Evolutionary conservation across 2,888 invertebrate species (phyloP).

Genomic region (Chrysolina oricalcia): DNA sequence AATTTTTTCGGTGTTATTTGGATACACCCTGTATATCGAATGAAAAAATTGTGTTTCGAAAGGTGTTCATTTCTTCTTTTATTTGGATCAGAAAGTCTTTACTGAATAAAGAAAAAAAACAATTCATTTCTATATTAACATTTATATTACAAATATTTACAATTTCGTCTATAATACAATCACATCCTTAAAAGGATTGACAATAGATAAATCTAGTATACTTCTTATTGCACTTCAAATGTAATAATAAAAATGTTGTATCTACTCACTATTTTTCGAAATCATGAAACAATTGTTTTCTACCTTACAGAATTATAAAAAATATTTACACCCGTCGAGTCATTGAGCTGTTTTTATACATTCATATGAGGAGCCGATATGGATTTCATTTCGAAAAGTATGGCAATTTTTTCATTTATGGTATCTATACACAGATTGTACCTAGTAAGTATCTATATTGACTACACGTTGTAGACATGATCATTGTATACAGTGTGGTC

Average conservation of each 20-base stretch:
- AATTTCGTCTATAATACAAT: slow-evolving; percentile 35
- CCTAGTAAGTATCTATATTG: too few species aligned
- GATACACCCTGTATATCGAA: too few species aligned
- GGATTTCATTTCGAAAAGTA: neutral
- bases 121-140: slow-evolving; percentile 38
- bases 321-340: neutral
- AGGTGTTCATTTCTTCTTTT: too few species aligned
- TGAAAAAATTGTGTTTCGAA: too few species aligned
- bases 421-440: too few species aligned
- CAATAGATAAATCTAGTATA: slow-evolving; percentile 22
- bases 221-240: slow-evolving; percentile 29
- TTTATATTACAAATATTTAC: slow-evolving; percentile 56
- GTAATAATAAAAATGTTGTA: slow-evolving; percentile 6
- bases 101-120: neutral
- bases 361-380: neutral
- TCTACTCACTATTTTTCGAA: slow-evolving; percentile 4
- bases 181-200: slow-evolving; percentile 31
- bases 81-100: too few species aligned
- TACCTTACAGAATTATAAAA: slow-evolving; percentile 12
- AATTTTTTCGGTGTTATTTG: too few species aligned
- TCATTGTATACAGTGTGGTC: too few species aligned
- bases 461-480: too few species aligned
- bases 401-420: neutral
- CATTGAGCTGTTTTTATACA: neutral
- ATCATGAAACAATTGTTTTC: neutral